Base-by-base conservation (phyloP, 2,797 vertebrate genomes). In the Lophotriccus pileatus region DNA sequence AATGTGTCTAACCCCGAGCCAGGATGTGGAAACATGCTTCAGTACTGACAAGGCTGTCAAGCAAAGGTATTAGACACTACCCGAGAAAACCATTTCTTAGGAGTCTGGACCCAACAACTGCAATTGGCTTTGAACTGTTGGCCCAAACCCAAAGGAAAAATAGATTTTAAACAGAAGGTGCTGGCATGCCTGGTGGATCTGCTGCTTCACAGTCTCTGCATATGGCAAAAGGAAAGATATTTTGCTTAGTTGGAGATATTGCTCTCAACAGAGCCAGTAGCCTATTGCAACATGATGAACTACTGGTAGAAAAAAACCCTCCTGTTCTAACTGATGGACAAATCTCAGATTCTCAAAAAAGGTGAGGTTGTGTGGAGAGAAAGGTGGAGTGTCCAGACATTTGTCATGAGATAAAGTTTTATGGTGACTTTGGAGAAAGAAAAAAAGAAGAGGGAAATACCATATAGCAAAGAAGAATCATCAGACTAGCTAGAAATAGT, bases 151-250 rank as follows among this genome's bases (percentile, higher is more conserved):
- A 94, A 76, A 95, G 94, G 92, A 96, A 93, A 96, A 96, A 87
- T 75, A 89, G 82, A 92, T 96, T 94, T 96, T 85, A 90, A 95
- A 92, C 93, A 96, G 94, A 96, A 94, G 93, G 90, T 93, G 84
- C 75, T 95, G 92, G 90, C 87, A 91, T 60, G 84, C 55, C 66
- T 92, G 93, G 92, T 94, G 73, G 76, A 84, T 86, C 93, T 72
- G 55, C 62, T 95, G 76, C 87, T 94, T 95, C 34, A 5, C 62
- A 86, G 69, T 19, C 68, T 67, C 64, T 72, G 69, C 50, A 44
- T 28, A 81, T 84, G 84, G 91, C 79, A 95, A 84, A 74, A 91
- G 28, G 83, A 88, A 87, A 84, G 94, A 73, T 18, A 27, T 78
- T 93, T 67, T 69, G 22, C 58, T 92, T 66, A 85, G 73, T 55